Evolutionary conservation across 2,888 invertebrate genomes (phyloP), one percentile per base, ranked within the genome.

Genomic region (Hedychridium roseum): DNA sequence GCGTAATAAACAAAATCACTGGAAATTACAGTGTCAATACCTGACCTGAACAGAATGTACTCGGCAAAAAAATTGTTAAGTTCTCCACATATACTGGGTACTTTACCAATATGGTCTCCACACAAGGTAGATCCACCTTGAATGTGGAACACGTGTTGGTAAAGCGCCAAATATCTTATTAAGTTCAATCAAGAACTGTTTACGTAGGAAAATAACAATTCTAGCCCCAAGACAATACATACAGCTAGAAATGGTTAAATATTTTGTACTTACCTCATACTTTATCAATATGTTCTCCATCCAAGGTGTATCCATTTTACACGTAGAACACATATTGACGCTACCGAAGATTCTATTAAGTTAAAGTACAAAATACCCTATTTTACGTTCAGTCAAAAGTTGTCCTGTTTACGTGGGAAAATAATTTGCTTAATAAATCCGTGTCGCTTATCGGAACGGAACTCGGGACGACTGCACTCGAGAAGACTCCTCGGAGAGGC

Each of bases 401-500:
- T 16, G 15, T 7, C 2, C 32, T 32, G 32, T 12, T 9, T 23
- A 23, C 23, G 36, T 3, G 2, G 6, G 9, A 15, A 18, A 36
- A 36, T 3, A 6, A 6, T 9, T 20, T 3, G 2, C 36, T 41
- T 43, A 40, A 17, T 30, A 41, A 40, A 39, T n/a, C n/a, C n/a
- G n/a, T n/a, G n/a, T n/a, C n/a, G n/a, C n/a, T n/a, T n/a, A n/a
- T n/a, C n/a, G n/a, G n/a, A 36, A 37, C 51, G 35, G 32, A 50
- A 38, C 35, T 28, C 26, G 28, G 31, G 43, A 12, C 32, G 35
- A 43, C 46, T 42, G 47, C 42, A 49, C 52, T 50, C 36, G 45
- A 52, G 15, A 16, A 32, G 38, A 27, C 9, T 38, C n/a, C 35
- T 32, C 21, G 14, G 12, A 11, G 40, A 54, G 21, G 37, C 43